Evolutionary conservation across 2,888 invertebrate genomes (phyloP).

Genomic region (Drosophila borealis): DNA sequence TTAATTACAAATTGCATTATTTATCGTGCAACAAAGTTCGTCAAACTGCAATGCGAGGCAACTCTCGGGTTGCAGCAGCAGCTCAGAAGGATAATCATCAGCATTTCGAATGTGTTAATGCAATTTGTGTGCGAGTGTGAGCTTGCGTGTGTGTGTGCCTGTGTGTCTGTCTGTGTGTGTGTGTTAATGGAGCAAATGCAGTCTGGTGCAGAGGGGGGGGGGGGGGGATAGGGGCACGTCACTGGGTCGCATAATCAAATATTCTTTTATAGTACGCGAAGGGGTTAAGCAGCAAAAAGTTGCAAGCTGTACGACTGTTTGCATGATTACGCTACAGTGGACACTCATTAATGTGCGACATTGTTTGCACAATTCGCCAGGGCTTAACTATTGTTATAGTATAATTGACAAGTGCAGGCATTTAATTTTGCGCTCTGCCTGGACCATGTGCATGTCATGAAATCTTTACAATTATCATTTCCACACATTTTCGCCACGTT

Average conservation of each 20-base stretch:
- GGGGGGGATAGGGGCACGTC: not conserved
- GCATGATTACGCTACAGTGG: slow-evolving; percentile 35
- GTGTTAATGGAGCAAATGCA: slow-evolving; percentile 42
- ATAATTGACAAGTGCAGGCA: too few species aligned
- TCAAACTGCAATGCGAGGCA: slow-evolving; percentile 61
- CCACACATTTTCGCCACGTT: too few species aligned
- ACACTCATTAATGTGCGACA: not conserved
- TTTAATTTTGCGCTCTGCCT: too few species aligned
- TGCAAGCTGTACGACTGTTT: slow-evolving; percentile 36
- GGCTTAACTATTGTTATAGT: too few species aligned
- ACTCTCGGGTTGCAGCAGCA: not conserved
- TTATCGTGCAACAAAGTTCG: slow-evolving; percentile 77
- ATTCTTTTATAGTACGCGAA: slow-evolving; percentile 52
- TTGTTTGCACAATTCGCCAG: not conserved
- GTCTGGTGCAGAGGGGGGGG: too few species aligned
- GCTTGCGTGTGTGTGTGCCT: not conserved
- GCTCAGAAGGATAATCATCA: slow-evolving; percentile 62
- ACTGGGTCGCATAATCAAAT: slow-evolving; percentile 49
- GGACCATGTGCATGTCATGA: too few species aligned
- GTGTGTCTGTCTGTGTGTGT: slow-evolving; percentile 24
- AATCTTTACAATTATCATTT: too few species aligned
- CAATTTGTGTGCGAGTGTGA: slow-evolving; percentile 28
- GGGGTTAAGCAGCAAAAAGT: slow-evolving; percentile 35
- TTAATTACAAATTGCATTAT: slow-evolving; percentile 81
- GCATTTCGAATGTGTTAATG: slow-evolving; percentile 68